Evolutionary conservation across 2,113 vertebrate species (phyloP), one percentile per base, ranked within the genome.

Genomic region (Scopus umbretta): DNA sequence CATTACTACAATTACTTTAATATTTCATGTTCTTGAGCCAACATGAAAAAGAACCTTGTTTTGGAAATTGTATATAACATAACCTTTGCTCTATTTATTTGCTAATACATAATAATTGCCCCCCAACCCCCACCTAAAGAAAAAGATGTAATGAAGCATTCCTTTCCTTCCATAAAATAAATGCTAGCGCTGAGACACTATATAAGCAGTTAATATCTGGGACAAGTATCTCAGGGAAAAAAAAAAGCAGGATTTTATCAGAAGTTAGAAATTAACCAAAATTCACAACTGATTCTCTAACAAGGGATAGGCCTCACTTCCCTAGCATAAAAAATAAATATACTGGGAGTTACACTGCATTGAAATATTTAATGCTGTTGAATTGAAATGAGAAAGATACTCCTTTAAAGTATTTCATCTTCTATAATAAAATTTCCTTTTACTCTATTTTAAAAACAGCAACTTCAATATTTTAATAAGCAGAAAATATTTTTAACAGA

Each of bases 321-420:
- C 53, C 34, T 29, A 72, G 50, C 74, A 94, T 94, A 89, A 96
- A 95, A 96, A 61, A 92, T 86, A 88, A 59, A 96, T 92, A 95
- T 36, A 74, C 42, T 94, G 90, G 76, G 95, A 96, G 52, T 82
- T 88, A 72, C 70, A 89, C 2, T 58, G 52, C 42, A 72, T 7
- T 95, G 84, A 94, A 96, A 96, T 96, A 96, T 95, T 96, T 91
- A 94, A 82, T 40, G 29, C 38, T 73, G 62, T 85, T 91, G 84
- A 91, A 95, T 9, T 65, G 89, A 92, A 94, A 82, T 0, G 27
- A 89, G 92, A 62, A 88, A 85, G 40, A 90, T 58, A 72, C 27
- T 89, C 36, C 42, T 94, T 88, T 96, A 61, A 84, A 94, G 58
- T 53, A 53, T 61, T 92, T 94, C 8, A 62, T 43, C 58, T 86